Evolutionary conservation across 2,113 vertebrate genomes (phyloP), one percentile per base, ranked within the genome.

Genomic region (Cyphotilapia sp.): DNA sequence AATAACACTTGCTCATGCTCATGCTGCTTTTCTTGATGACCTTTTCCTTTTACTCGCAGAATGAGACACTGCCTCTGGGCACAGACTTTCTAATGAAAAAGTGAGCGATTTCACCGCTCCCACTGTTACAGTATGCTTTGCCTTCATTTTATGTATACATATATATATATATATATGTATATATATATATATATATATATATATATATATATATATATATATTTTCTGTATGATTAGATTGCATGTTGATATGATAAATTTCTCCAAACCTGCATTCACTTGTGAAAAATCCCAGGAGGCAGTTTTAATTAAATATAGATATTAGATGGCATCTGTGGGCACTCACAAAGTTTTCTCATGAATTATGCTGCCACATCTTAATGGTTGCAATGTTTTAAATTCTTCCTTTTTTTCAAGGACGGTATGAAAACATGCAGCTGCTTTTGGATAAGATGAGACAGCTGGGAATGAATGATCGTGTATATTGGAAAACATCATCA

Each of bases 221-320:
- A 14, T 76, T 80, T 16, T 81, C 24, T 47, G 2, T 53, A 33
- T 8, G 49, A 53, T 38, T 57, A 47, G 24, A 7, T 16, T 22
- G 7, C 19, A 42, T 14, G 38, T 35, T 63, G 4, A 5, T 78
- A 14, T 53, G 1, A 76, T 85, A 22, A 61, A 19, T 24, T 80
- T 29, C 14, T 71, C 69, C 33, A 89, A 85, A 80, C 17, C 16
- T 42, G 17, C 38, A 31, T 61, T 59, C 11, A 11, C 13, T 74
- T 35, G 7, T 54, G 80, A 86, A 45, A 88, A 87, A 59, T 27
- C 80, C 80, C 74, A 22, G 11, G 80, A 87, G 86, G 82, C 80
- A 86, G 54, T 61, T 93, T 69, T 51, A 88, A 93, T 94, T 86
- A 94, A 95, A 94, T 90, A 95, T 93, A 89, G 81, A 95, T 94